phyloP scores from a whole-genome alignment of 2,888 invertebrate species.

The Drosophila demipolita region DNA sequence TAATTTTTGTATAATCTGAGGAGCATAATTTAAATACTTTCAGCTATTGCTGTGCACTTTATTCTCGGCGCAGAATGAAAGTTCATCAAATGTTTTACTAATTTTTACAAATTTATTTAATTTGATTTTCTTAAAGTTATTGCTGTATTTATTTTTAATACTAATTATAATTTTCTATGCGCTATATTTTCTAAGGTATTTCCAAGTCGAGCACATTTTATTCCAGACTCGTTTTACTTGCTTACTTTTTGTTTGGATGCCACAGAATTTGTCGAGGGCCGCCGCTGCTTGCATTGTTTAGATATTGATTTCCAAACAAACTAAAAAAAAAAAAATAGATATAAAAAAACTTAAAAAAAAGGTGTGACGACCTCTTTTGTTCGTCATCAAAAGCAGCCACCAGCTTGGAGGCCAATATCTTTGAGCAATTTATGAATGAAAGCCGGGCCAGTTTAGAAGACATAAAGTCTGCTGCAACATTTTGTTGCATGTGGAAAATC shows the following conservation, averaged over 20 bases:
- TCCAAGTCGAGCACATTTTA: background rate
- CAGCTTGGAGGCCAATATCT: conserved; percentile 59
- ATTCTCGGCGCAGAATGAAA: background rate
- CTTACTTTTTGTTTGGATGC: conserved; percentile 10
- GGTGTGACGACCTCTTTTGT: conserved; percentile 77
- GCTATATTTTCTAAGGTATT: background rate
- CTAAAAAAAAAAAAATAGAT: conserved; percentile 15
- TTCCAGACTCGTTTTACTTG: background rate
- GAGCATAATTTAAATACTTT: background rate
- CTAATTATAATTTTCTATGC: too few relatives aligned
- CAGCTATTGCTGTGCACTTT: background rate
- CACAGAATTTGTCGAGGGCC: conserved; percentile 57
- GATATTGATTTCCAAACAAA: conserved; percentile 65
- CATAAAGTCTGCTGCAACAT: conserved; percentile 63
- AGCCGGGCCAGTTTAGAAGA: conserved; percentile 56
- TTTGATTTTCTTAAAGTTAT: fast-evolving
- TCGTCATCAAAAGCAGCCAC: conserved; percentile 14
- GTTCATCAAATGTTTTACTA: background rate
- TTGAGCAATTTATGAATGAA: conserved; percentile 76
- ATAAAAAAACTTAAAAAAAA: conserved; percentile 29
- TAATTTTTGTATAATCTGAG: background rate
- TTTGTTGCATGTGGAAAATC: conserved; percentile 24
- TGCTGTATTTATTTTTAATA: background rate
- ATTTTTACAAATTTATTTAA: background rate
- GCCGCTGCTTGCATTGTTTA: conserved; percentile 55